These are phyloP conservation scores for Orientallactaga sibirica DNA, from an alignment of 2,797 vertebrate genomes.

Conservation along the genomic window DNA sequence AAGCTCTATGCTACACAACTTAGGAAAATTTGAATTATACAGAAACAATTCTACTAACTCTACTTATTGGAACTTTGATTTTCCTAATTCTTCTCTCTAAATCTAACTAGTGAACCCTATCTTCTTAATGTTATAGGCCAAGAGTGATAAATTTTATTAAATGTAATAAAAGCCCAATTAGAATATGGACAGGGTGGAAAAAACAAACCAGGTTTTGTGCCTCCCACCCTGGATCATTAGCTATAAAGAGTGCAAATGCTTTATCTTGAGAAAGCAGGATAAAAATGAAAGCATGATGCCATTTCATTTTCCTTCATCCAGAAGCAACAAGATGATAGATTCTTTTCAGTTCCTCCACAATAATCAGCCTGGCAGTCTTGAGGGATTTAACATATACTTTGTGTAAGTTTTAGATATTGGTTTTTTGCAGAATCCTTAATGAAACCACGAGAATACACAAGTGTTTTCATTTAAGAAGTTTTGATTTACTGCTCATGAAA, in stretches of 20 bases:
- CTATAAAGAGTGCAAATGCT: constrained; percentile 59
- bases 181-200: constrained; percentile 60
- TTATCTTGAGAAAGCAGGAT: constrained; percentile 51
- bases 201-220: constrained; percentile 50
- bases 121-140: constrained; percentile 40
- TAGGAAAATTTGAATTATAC: constrained; percentile 16
- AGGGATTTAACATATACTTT: constrained; percentile 24
- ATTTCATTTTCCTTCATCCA: constrained; percentile 12
- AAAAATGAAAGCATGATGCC: constrained; percentile 42
- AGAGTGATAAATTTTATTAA: constrained; percentile 59
- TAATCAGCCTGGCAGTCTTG: constrained; percentile 37
- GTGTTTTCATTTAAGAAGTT: constrained; percentile 59
- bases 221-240: constrained; percentile 29
- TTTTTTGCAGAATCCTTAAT: constrained; percentile 50
- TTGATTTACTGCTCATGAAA: not conserved
- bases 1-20: not conserved
- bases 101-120: constrained; percentile 33
- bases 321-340: constrained; percentile 57
- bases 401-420: constrained; percentile 39
- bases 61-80: constrained; percentile 46
- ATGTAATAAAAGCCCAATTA: constrained; percentile 53
- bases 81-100: constrained; percentile 49
- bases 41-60: constrained; percentile 46
- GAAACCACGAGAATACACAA: constrained; percentile 33
- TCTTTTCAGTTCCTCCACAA: not conserved